A percentile compares a stretch with the other conserved stretches of the same genome.
These are phyloP conservation scores for Lasioglossum vierecki DNA, from an alignment of 2,888 invertebrate genomes.

Conservation along the genomic window DNA sequence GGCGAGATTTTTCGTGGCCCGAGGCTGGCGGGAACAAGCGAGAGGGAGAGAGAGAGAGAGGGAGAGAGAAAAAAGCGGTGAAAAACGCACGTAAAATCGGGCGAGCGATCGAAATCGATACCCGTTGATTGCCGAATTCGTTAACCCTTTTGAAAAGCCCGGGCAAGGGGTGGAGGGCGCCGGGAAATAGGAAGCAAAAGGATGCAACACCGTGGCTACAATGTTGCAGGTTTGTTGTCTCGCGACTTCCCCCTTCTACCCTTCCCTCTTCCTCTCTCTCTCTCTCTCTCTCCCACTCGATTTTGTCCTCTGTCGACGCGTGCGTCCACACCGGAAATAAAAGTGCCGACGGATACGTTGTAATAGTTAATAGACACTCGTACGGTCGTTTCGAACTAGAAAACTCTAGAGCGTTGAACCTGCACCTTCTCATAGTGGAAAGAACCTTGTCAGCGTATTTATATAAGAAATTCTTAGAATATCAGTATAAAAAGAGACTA, in stretches of 20 bases:
- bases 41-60: not conserved
- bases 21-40: not conserved
- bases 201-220: conserved; percentile 53
- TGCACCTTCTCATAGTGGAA: too few relatives aligned
- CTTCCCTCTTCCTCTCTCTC: not conserved
- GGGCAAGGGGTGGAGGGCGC: not conserved
- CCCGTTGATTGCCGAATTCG: conserved; percentile 76
- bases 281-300: not conserved
- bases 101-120: conserved; percentile 73
- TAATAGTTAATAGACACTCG: conserved; percentile 60
- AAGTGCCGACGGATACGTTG: conserved; percentile 56
- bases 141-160: conserved; percentile 67
- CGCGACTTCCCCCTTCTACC: conserved; percentile 16
- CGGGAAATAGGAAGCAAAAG: conserved; percentile 56
- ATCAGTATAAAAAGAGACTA: too few relatives aligned
- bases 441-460: too few relatives aligned
- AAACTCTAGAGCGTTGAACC: too few relatives aligned
- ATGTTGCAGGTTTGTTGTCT: conserved; percentile 58
- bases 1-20: not conserved
- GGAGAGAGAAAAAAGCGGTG: not conserved
- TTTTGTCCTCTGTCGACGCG: conserved; percentile 15
- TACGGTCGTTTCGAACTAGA: conserved; percentile 39
- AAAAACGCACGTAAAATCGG: conserved; percentile 36
- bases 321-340: conserved; percentile 61
- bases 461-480: too few relatives aligned